Base-by-base conservation (phyloP, 2,888 invertebrate genomes). In the Diarsia dahlii region DNA sequence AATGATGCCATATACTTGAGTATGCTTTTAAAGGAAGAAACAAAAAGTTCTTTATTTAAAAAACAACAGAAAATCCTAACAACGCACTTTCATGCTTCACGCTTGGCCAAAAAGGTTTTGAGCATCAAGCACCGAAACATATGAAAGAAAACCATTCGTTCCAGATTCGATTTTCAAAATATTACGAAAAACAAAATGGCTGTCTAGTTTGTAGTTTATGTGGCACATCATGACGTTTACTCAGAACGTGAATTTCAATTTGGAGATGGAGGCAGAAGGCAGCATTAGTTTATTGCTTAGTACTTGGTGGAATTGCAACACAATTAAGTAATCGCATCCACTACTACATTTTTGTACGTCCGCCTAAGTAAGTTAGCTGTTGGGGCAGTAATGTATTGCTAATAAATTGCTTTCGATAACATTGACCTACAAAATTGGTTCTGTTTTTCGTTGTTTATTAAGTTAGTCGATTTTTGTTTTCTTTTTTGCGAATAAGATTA, bases 201-300 rank as follows among this genome's bases (percentile, higher is more conserved):
- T 67, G 60, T 58, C 69, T 63, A 78, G 60, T 63, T 76, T 54
- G 68, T 78, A 65, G 64, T 75, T 79, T 74, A 72, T 48, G 63
- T 71, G 71, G 77, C 71, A 84, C 79, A 63, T 87, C 82, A 87
- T 87, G 85, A 86, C 80, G 85, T 88, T 87, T 86, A 85, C 79
- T 78, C 76, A 84, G 84, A 90, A 87, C 84, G 85, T 87, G 86
- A 88, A 90, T 88, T 91, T 87, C 87, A 90, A 89, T 91, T 90
- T 84, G 83, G 68, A 87, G 85, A 90, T 90, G 83, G 88, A 85
- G 66, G 68, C 46, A 56, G 65, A 76, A 48, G 64, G 65, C 46
- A 76, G 76, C 89, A 90, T 91, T 90, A 90, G 88, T 88, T 85
- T 89, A 91, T 90, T 91, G 86, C 90, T 79, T 72, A 64, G 85